These are phyloP conservation scores for Craterocephalus amniculus DNA, from an alignment of 2,797 vertebrate genomes.

Conservation along the genomic window DNA sequence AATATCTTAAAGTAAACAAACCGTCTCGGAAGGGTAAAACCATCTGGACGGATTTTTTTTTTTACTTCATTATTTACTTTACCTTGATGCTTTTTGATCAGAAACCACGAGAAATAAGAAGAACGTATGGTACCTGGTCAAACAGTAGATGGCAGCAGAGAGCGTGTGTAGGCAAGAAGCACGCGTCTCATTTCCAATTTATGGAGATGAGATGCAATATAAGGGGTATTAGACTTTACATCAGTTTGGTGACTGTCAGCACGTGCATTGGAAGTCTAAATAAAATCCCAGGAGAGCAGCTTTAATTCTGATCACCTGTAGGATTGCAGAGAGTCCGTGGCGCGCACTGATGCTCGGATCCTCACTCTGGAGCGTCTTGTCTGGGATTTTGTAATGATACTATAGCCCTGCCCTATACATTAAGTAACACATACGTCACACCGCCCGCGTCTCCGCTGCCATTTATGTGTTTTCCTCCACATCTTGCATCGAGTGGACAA, in stretches of 20 bases:
- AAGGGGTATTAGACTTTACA: too few relatives aligned
- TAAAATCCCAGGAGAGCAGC: background rate
- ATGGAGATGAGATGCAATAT: background rate
- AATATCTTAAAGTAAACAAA: background rate
- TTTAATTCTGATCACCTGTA: accelerated
- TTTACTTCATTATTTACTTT: background rate
- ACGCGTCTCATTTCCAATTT: background rate
- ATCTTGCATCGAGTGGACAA: background rate
- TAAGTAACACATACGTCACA: slow-evolving; percentile 13
- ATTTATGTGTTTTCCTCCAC: background rate
- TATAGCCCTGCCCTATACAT: slow-evolving; percentile 24
- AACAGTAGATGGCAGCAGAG: slow-evolving; percentile 50
- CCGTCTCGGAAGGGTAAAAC: background rate
- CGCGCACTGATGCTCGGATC: background rate
- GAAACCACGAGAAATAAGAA: background rate
- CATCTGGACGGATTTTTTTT: background rate
- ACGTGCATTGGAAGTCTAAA: background rate
- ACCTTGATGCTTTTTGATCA: background rate
- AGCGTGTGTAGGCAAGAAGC: background rate
- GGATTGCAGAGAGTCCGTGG: background rate
- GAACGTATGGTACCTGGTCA: background rate
- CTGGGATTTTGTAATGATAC: slow-evolving; percentile 1
- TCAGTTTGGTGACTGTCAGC: too few relatives aligned
- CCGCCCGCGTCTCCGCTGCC: background rate
- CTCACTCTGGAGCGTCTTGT: background rate